Evolutionary conservation across 2,113 vertebrate genomes (phyloP).

Genomic region (Phyllopteryx taeniolatus): DNA sequence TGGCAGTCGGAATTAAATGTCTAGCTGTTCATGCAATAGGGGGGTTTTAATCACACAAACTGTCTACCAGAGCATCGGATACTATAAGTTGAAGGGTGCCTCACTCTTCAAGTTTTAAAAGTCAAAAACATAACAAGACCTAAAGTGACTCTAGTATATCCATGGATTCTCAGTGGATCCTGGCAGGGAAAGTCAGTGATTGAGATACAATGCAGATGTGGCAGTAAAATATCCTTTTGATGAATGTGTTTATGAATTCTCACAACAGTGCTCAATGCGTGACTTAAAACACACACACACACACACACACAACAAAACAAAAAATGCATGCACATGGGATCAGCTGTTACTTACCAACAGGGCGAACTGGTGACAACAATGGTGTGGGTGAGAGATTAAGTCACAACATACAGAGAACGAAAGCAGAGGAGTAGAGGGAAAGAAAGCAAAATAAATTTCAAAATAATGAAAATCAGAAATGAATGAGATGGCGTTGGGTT

Average conservation of each 20-base stretch:
- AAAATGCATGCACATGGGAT: constrained; percentile 77
- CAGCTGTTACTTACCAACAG: constrained; percentile 96
- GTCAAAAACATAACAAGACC: constrained; percentile 5
- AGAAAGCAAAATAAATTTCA: constrained; percentile 45
- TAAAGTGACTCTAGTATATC: background rate
- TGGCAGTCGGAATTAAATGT: constrained; percentile 1
- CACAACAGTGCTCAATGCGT: constrained; percentile 48
- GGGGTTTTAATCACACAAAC: constrained; percentile 25
- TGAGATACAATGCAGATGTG: constrained; percentile 37
- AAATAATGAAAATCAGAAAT: constrained; percentile 88
- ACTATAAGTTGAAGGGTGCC: constrained; percentile 34
- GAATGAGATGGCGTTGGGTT: constrained; percentile 82
- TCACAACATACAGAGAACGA: constrained; percentile 74
- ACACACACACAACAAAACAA: constrained; percentile 67
- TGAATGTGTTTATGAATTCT: constrained; percentile 57
- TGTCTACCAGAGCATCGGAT: constrained; percentile 42
- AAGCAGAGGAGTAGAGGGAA: constrained; percentile 69
- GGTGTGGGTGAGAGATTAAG: constrained; percentile 83
- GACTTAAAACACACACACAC: constrained; percentile 50
- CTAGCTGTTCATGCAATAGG: constrained; percentile 57
- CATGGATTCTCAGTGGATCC: background rate
- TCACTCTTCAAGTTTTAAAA: constrained; percentile 12
- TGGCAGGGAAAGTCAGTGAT: constrained; percentile 23
- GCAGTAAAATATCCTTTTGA: constrained; percentile 41
- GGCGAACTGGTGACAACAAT: constrained; percentile 95